These are phyloP conservation scores for Drosophila triauraria DNA, from an alignment of 1,140 invertebrate genomes.

Conservation along the genomic window DNA sequence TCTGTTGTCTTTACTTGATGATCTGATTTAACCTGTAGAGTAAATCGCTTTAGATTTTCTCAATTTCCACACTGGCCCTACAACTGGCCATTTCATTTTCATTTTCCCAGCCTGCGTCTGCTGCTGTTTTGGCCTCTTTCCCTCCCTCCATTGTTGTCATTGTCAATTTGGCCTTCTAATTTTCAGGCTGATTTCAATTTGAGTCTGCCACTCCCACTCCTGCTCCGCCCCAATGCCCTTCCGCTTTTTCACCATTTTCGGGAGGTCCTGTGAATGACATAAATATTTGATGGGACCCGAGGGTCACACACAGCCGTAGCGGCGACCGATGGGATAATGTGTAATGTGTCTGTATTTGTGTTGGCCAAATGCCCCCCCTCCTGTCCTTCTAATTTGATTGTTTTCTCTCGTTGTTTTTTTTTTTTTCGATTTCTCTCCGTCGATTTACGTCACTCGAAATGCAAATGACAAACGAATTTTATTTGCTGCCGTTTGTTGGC, in stretches of 20 bases:
- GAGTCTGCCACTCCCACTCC: constrained; percentile 11
- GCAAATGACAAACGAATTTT: constrained; percentile 72
- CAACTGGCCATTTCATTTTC: constrained; percentile 8
- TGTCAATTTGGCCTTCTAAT: constrained; percentile 77
- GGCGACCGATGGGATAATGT: constrained; percentile 36
- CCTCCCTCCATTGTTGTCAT: constrained; percentile 38
- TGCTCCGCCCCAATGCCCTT: background rate
- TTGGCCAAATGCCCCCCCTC: constrained; percentile 34
- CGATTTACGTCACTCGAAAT: constrained; percentile 72
- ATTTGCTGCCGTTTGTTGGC: constrained; percentile 51
- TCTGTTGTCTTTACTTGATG: background rate
- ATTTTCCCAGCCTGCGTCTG: background rate
- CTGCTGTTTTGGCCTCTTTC: background rate
- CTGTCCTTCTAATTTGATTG: constrained; percentile 65
- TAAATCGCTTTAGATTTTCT: background rate
- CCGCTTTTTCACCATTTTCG: constrained; percentile 16
- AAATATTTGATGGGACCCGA: constrained; percentile 56
- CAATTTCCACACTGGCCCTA: background rate
- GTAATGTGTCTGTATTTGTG: constrained; percentile 55
- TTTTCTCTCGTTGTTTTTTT: constrained; percentile 19
- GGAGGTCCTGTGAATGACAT: constrained; percentile 46
- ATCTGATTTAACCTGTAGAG: constrained; percentile 11
- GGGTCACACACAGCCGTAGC: constrained; percentile 15
- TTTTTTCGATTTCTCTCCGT: constrained; percentile 28
- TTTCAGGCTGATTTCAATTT: constrained; percentile 71